Percentiles rank a stretch among this genome's conserved stretches.
Evolutionary conservation across 2,888 invertebrate genomes (phyloP).

Genomic region (Dusona sp.): DNA sequence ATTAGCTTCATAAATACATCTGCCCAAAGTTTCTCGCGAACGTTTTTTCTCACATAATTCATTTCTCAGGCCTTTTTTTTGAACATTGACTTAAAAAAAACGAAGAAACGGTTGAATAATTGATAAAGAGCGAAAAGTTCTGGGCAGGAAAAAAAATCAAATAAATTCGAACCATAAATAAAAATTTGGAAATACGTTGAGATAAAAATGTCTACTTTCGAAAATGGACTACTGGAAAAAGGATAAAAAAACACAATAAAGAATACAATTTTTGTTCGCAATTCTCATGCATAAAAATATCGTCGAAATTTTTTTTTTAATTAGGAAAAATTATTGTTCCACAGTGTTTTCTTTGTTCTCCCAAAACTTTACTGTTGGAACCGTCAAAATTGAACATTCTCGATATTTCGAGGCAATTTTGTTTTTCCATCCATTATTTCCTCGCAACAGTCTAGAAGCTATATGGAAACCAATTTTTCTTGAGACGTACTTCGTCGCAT

Average conservation of each 20-base stretch:
- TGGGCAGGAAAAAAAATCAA: neutral
- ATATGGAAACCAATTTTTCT: neutral
- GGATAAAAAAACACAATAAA: too few relatives aligned
- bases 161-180: neutral
- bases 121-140: neutral
- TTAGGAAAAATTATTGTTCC: too few relatives aligned
- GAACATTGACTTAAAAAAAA: neutral
- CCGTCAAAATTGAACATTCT: neutral
- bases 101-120: neutral
- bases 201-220: neutral
- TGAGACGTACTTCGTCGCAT: neutral
- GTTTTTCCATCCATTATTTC: neutral
- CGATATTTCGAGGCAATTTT: neutral
- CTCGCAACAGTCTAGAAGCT: neutral
- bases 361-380: neutral
- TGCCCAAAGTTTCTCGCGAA: neutral
- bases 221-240: too few relatives aligned
- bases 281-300: too few relatives aligned
- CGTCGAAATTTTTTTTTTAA: too few relatives aligned
- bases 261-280: neutral
- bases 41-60: neutral
- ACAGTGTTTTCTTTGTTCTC: neutral
- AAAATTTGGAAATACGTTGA: neutral
- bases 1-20: conserved; percentile 1
- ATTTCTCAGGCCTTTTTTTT: neutral